Base-by-base conservation (phyloP, 2,797 vertebrate species). In the Rhadinocentrus ornatus region DNA sequence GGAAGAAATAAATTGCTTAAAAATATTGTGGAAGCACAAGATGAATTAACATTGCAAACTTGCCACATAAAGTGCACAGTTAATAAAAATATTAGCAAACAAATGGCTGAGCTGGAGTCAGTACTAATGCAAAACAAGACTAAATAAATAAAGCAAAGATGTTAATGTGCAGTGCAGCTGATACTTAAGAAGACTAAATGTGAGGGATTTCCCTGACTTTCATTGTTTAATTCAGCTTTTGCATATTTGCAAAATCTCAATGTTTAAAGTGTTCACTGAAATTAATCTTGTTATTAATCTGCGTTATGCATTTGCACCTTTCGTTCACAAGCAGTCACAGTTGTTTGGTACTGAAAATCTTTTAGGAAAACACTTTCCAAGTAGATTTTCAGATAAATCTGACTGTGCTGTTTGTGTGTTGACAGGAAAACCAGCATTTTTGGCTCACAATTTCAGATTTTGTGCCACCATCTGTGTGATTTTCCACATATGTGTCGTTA, bases 201-300 rank as follows among this genome's bases (percentile, higher is more conserved):
- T 22, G 46, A 48, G 46, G n/a, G 46, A 48, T 48, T 48, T 48
- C 46, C n/a, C 46, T n/a, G n/a, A 22, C 46, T 48, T 48, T 46
- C 20, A 22, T 48, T 10, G 20, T 22, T 10, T 10, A 20, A 48
- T 48, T 48, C 20, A n/a, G 18, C 44, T 46, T 18, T n/a, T 8
- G 18, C 44, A 8, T 46, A 6, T 46, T 18, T 46, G 44, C 44
- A 20, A 20, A 46, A 9, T 46, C 18, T 46, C 18, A 46, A 48
- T 10, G 44, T 22, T 22, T 8, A 48, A 44, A 44, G 18, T n/a
- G 44, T 6, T 46, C 20, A 8, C 44, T n/a, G 2, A 46, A 46
- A n/a, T 8, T 7, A 20, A 44, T 46, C 15, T 13, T 39, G 37
- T n/a, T n/a, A n/a, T n/a, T n/a, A n/a, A n/a, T n/a, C n/a, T n/a